Evolutionary conservation across 1,140 invertebrate genomes (phyloP), one percentile per base, ranked within the genome.

Genomic region (Phenacoccus solenopsis): DNA sequence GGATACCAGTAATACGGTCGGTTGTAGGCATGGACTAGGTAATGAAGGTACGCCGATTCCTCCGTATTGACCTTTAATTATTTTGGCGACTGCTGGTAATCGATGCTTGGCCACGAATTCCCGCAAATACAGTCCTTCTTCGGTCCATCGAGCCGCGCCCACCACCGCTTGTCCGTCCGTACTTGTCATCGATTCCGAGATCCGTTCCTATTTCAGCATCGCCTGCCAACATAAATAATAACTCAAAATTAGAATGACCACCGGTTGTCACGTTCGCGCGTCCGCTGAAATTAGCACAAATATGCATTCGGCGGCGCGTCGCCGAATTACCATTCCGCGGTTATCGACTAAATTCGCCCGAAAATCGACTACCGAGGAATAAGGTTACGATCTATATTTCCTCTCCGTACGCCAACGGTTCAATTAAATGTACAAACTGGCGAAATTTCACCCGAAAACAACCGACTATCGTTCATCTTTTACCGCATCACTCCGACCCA

Each of bases 21-120:
- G 89, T 75, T 93, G 89, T 49, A 93, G 81, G 57, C 89, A 87
- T 0, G 91, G 90, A 72, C 87, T 90, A 20, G 90, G 90, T 21
- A 93, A 78, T 0, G 90, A 90, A 5, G 92, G 90, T 20, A 91
- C 90, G 3, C 93, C 93, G 13, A 96, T 83, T 25, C 89, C 89
- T 69, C 90, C 87, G 81, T 94, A 96, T 77, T 94, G 91, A 69
- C 93, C 93, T 80, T 95, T 94, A 71, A 91, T 88, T 73, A 96
- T 91, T 80, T 93, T 93, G 70, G 90, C 90, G 72, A 96, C 87
- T 73, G 86, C 87, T 9, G 94, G 93, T 68, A 94, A 80, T 61
- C 86, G 84, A 73, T 89, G 84, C 75, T 91, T 91, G 74, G 84
- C 83, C n/a, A 90, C 85, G 77, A 91, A 90, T 75, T 94, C 90